A percentile compares a stretch with the other conserved stretches of the same genome.
Evolutionary conservation across 2,797 vertebrate genomes (phyloP).

Genomic region (Jordanella pulchra): DNA sequence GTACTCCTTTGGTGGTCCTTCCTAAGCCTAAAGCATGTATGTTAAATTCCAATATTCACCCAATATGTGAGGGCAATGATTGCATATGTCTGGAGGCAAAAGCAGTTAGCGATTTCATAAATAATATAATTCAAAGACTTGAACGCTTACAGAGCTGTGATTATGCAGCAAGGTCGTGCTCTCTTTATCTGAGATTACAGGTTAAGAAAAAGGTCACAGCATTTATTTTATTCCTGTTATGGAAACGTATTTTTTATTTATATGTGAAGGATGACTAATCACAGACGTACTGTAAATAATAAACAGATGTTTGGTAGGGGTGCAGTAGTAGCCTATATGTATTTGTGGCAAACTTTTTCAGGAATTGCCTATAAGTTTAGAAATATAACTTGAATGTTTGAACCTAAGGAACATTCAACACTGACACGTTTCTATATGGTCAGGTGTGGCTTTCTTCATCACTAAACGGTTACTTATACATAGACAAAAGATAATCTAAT

Average conservation of each 20-base stretch:
- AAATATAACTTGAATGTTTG: background rate
- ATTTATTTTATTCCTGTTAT: conserved; percentile 12
- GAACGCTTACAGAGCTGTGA: conserved; percentile 31
- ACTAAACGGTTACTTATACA: no score
- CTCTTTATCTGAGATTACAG: conserved; percentile 4
- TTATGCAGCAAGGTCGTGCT: conserved; percentile 7
- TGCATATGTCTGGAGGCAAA: conserved; percentile 2
- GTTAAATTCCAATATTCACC: background rate
- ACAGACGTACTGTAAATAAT: background rate
- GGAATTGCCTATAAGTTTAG: no score
- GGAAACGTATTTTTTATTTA: background rate
- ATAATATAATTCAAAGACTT: conserved; percentile 13
- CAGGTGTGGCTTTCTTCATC: background rate
- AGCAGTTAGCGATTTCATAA: conserved; percentile 13
- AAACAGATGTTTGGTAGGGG: background rate
- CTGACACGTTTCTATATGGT: background rate
- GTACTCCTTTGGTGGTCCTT: background rate
- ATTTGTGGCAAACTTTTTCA: background rate
- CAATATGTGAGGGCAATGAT: background rate
- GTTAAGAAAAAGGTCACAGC: conserved; percentile 10
- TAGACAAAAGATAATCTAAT: no score
- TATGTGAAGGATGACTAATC: background rate
- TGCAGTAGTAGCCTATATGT: background rate
- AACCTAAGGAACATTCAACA: background rate
- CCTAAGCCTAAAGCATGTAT: background rate